Evolutionary conservation across 2,888 invertebrate genomes (phyloP), one percentile per base, ranked within the genome.

Genomic region (Bembecia ichneumoniformis): DNA sequence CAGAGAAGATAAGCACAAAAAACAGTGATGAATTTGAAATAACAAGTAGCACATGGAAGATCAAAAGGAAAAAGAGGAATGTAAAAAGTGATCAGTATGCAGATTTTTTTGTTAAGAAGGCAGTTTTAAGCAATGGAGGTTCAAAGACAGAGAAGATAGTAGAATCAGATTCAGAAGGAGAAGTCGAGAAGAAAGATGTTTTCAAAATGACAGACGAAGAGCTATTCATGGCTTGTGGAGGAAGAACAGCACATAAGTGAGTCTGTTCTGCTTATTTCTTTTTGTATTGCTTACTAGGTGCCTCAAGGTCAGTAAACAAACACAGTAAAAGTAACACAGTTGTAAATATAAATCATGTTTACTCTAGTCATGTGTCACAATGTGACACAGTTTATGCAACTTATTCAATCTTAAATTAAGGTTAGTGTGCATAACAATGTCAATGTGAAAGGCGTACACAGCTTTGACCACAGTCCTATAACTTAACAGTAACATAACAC

Each of bases 231-330:
- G 92, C 92, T 0, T 96, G 96, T 74, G 93, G 91, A 47, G 94
- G 94, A 3, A 86, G 95, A 60, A 96, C 96, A 2, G 94, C 93
- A 2, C 96, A 96, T 76, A 96, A 96, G 92, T 92, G 84, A 75
- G 83, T 60, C 48, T 35, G 35, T 50, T 49, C 51, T 52, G 20
- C 53, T 40, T 53, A 55, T 81, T 87, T 13, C 72, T 28, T 28
- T 7, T 17, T 3, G 9, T 28, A 2, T 28, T 2, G 28, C 28
- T 9, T 28, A 9, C 7, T 20, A 20, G 20, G 20, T n/a, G 15
- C 34, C 11, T 40, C 28, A 34, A n/a, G n/a, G n/a, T n/a, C n/a
- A n/a, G n/a, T n/a, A n/a, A n/a, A n/a, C n/a, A n/a, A n/a, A n/a
- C n/a, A n/a, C n/a, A n/a, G n/a, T n/a, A n/a, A n/a, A n/a, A n/a